A percentile compares a stretch with the other conserved stretches of the same genome.
phyloP scores from a whole-genome alignment of 2,797 vertebrate genomes.

The Ctenosaura bakeri region DNA sequence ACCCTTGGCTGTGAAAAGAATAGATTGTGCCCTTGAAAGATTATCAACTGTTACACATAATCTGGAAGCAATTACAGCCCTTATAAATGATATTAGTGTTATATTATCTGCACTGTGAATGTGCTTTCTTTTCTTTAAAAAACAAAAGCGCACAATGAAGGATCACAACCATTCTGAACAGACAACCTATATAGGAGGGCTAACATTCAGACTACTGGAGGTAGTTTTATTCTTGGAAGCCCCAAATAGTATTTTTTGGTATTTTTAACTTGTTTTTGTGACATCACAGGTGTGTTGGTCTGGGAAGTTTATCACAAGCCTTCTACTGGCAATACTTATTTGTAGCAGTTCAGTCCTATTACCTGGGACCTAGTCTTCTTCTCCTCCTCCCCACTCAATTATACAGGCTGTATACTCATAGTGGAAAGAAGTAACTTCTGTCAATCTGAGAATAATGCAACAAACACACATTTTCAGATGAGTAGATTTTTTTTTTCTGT shows the following conservation, averaged over 20 bases:
- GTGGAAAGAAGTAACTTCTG: background rate
- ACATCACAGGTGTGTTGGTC: background rate
- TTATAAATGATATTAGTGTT: constrained; percentile 53
- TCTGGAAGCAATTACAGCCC: constrained; percentile 64
- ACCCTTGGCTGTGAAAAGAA: constrained; percentile 56
- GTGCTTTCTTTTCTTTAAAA: constrained; percentile 21
- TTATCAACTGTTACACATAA: constrained; percentile 53
- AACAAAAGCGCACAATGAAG: background rate
- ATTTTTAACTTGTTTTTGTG: constrained; percentile 53
- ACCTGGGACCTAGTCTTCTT: too few relatives aligned
- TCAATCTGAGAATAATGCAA: background rate
- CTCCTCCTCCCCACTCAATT: background rate
- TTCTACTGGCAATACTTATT: background rate
- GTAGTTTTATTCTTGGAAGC: constrained; percentile 63
- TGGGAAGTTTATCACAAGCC: background rate
- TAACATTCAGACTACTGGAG: constrained; percentile 55
- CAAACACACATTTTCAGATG: background rate
- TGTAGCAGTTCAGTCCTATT: background rate
- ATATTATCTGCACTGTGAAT: constrained; percentile 51
- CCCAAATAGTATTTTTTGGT: constrained; percentile 40
- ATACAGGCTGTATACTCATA: background rate
- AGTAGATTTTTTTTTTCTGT: background rate
- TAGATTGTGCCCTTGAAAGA: constrained; percentile 66
- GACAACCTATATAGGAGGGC: constrained; percentile 32
- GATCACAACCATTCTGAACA: constrained; percentile 46